Percentiles rank a stretch among this genome's conserved stretches.
Conservation (phyloP, 2,888 invertebrate genomes). For the Drosophila affinis region DNA sequence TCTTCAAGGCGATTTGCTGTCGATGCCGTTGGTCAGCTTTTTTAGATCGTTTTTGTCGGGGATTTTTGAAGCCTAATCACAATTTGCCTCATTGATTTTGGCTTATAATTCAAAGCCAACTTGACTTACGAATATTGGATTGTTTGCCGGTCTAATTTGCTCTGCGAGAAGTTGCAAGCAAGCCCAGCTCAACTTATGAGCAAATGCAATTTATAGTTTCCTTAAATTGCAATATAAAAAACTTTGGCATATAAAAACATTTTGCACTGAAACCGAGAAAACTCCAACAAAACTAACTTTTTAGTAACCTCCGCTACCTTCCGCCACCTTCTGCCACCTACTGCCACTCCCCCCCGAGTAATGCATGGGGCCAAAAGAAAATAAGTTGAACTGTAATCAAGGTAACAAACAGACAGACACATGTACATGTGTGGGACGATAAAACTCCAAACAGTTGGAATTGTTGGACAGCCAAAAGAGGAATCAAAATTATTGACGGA, state of each 20-base stretch:
- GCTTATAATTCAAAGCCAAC: not conserved
- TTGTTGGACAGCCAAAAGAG: slow-evolving; percentile 2
- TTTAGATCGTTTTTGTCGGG: slow-evolving; percentile 7
- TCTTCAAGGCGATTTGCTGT: slow-evolving; percentile 34
- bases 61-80: not conserved
- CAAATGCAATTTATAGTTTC: slow-evolving; percentile 39
- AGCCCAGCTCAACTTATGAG: slow-evolving; percentile 12
- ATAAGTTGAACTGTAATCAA: slow-evolving; percentile 51
- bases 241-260: slow-evolving; percentile 36
- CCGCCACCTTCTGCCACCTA: not conserved
- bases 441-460: slow-evolving; percentile 37
- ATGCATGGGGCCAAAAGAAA: slow-evolving; percentile 16
- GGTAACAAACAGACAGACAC: slow-evolving; percentile 41
- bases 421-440: slow-evolving; percentile 33
- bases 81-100: not conserved
- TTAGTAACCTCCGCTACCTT: slow-evolving; percentile 11
- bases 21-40: slow-evolving; percentile 27
- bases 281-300: slow-evolving; percentile 35
- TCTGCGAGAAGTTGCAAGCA: not conserved
- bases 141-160: not conserved
- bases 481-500: not conserved
- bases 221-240: slow-evolving; percentile 27
- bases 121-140: not conserved
- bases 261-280: slow-evolving; percentile 10
- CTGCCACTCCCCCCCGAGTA: not conserved